Conservation (phyloP, 2,888 invertebrate genomes). For the Caenorhabditis zanzibari region DNA sequence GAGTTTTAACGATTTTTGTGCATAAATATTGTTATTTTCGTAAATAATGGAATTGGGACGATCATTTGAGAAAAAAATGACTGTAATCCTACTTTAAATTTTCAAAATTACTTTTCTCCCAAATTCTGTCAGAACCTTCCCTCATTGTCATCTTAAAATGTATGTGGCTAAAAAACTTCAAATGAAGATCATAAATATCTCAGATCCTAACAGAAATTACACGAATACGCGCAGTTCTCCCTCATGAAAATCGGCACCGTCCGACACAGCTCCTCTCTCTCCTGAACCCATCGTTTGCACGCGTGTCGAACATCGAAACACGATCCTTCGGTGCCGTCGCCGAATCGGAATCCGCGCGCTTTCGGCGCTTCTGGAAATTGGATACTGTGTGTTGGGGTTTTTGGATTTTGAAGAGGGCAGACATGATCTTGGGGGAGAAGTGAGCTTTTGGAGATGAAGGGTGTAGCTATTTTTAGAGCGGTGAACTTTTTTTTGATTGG, state of each 20-base stretch:
- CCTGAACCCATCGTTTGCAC: slow-evolving; percentile 81
- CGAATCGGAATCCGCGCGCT: slow-evolving; percentile 74
- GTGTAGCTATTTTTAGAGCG: no score
- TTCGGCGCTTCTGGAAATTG: slow-evolving; percentile 65
- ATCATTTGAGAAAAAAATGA: no score
- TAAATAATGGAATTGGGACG: no score
- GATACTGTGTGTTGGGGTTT: slow-evolving; percentile 19
- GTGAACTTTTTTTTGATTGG: no score
- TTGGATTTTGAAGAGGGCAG: slow-evolving; percentile 10
- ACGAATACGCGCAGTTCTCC: slow-evolving; percentile 80
- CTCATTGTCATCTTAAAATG: no score
- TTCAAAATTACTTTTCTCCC: no score
- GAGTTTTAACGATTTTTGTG: no score
- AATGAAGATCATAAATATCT: no score
- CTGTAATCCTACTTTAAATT: no score
- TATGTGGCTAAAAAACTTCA: no score
- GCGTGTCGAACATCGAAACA: slow-evolving; percentile 80
- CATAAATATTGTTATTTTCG: no score
- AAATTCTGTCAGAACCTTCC: no score
- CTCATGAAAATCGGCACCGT: slow-evolving; percentile 82
- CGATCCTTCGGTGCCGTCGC: slow-evolving; percentile 75
- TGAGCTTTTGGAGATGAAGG: background rate
- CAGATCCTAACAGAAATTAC: slow-evolving; percentile 70
- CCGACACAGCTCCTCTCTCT: slow-evolving; percentile 79
- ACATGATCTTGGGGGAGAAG: background rate